These are phyloP conservation scores for Mus spretus DNA, from an alignment of 2,797 vertebrate species.

Conservation along the genomic window DNA sequence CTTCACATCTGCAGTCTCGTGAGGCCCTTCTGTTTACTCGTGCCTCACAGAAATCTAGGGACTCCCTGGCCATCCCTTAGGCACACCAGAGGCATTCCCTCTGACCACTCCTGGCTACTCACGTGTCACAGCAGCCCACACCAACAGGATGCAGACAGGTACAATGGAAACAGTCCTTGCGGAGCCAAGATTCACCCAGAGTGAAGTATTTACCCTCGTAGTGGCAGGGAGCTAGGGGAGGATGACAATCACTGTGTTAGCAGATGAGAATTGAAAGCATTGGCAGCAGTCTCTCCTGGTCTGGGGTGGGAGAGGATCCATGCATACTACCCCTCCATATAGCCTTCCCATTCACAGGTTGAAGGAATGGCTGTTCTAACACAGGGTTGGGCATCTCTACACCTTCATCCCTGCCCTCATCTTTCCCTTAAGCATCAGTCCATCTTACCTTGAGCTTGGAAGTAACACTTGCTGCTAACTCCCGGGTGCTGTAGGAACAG, in stretches of 20 bases:
- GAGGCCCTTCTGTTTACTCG: conserved; percentile 6
- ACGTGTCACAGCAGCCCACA: conserved; percentile 97
- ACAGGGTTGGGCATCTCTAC: not conserved
- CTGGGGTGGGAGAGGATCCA: not conserved
- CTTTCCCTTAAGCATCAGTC: not conserved
- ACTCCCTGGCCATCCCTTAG: not conserved
- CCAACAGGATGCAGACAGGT: conserved; percentile 96
- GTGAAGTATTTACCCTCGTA: conserved; percentile 92
- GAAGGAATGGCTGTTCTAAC: not conserved
- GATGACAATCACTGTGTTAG: not conserved
- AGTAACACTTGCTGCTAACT: conserved; percentile 89
- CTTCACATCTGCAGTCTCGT: not conserved
- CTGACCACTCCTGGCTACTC: conserved; percentile 83
- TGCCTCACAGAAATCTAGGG: not conserved
- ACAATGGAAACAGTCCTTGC: conserved; percentile 94
- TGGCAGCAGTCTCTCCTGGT: no score
- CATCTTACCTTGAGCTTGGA: conserved; percentile 89
- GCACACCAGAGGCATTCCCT: not conserved
- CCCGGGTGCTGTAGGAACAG: conserved; percentile 85
- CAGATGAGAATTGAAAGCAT: not conserved
- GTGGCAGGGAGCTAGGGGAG: conserved; percentile 91
- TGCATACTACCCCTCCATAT: not conserved
- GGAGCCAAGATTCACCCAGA: conserved; percentile 95
- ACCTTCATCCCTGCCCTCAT: not conserved
- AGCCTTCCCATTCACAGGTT: not conserved